phyloP scores from a whole-genome alignment of 2,113 vertebrate genomes.

The Bos javanicus region DNA sequence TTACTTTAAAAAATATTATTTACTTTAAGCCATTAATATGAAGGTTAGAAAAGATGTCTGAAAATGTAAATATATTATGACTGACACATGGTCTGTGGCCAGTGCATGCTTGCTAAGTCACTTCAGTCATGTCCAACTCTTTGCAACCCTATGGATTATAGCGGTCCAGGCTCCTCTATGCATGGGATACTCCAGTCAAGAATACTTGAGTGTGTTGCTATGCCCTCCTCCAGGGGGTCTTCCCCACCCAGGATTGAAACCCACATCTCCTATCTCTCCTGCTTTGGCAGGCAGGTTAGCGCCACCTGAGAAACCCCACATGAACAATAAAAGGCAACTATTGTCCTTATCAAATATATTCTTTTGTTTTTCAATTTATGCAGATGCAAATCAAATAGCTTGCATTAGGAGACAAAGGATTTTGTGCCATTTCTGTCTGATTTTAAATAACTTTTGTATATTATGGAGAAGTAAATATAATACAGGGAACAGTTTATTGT shows the following conservation, averaged over 20 bases:
- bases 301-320: neutral
- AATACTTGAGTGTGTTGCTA: neutral
- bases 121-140: neutral
- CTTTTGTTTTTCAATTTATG: neutral
- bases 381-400: neutral
- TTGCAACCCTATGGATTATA: neutral
- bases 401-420: neutral
- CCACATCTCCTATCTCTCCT: neutral
- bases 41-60: constrained; percentile 5
- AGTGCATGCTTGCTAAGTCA: neutral
- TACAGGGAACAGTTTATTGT: neutral
- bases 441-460: constrained; percentile 26
- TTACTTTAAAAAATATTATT: neutral
- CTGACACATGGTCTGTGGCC: neutral
- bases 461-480: neutral
- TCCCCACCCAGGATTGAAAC: neutral
- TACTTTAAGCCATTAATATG: neutral
- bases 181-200: neutral
- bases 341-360: neutral
- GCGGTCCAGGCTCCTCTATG: fast-evolving
- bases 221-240: neutral
- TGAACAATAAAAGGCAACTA: neutral
- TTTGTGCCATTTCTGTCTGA: neutral
- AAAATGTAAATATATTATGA: neutral
- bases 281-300: neutral